Evolutionary conservation across 2,797 vertebrate species (phyloP), one percentile per base, ranked within the genome.

Genomic region (Geotrypetes seraphini): DNA sequence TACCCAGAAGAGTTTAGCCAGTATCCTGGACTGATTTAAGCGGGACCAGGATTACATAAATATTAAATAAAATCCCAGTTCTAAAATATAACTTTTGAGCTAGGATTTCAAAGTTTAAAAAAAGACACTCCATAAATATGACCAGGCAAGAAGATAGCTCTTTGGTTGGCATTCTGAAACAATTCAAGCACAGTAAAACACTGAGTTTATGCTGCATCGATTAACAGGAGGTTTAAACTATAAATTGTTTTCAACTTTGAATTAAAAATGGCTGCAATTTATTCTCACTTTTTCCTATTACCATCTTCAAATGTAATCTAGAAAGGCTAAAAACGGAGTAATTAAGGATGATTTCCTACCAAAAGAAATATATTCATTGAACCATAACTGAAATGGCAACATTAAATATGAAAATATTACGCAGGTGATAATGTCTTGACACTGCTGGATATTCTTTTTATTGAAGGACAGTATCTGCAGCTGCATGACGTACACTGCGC

Each of bases 381-480:
- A 76, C 57, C 50, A 46, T 65, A 66, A 69, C 76, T 69, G 70
- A 79, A 73, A 73, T 76, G 53, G 78, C 63, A 60, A 60, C 58
- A 71, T 67, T 60, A 63, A 55, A 56, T 47, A 69, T 59, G 76
- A 77, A 78, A 76, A 72, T 66, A 71, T 66, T 66, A 65, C 50
- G 29, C 56, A 51, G 72, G 74, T 55, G 66, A 62, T 63, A 39
- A 63, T 73, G 63, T 65, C 71, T 57, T 75, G 74, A 66, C 54
- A 53, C 50, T 52, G 38, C 57, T 58, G 62, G 68, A 50, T 59
- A 67, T 63, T 63, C 64, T 67, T 70, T 71, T 48, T 66, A 63
- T 30, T 77, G 75, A 84, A 78, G 75, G 81, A 80, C 75, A 60
- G 76, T 64, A 76, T 85, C 72, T 78, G 78, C 71, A 81, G 72